Evolutionary conservation across 2,113 vertebrate genomes (phyloP).

Genomic region (Prionailurus bengalensis): DNA sequence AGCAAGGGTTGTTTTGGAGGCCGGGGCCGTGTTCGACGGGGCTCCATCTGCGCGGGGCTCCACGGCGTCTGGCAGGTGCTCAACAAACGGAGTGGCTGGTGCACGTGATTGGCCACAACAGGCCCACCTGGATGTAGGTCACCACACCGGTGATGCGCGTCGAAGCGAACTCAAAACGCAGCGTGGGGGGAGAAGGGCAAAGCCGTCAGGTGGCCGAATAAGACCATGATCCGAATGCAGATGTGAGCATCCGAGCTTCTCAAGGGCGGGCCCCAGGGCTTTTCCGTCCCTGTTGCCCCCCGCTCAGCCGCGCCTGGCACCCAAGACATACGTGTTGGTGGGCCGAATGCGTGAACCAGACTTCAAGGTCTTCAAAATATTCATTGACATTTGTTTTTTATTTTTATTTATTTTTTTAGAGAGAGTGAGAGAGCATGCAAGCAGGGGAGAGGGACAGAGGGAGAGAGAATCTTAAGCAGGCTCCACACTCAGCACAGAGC

Average conservation of each 20-base stretch:
- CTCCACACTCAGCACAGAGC: too few relatives aligned
- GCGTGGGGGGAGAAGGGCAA: accelerated
- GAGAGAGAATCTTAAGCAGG: too few relatives aligned
- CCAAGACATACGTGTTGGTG: too few relatives aligned
- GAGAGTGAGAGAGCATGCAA: too few relatives aligned
- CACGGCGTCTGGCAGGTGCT: neutral
- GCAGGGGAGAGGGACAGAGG: too few relatives aligned
- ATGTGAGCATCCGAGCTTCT: neutral
- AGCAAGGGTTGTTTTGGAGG: too few relatives aligned
- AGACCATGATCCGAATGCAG: neutral
- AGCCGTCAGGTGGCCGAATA: neutral
- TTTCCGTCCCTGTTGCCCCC: neutral
- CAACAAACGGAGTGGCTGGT: neutral
- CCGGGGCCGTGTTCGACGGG: neutral
- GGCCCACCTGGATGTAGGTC: neutral
- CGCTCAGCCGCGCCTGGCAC: neutral
- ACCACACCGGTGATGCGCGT: accelerated
- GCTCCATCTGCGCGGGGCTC: too few relatives aligned
- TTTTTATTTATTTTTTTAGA: too few relatives aligned
- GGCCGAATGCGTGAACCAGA: neutral
- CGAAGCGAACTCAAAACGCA: neutral
- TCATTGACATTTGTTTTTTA: neutral
- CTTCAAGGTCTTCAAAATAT: neutral
- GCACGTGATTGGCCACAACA: neutral
- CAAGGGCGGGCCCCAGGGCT: too few relatives aligned